phyloP scores from a whole-genome alignment of 2,888 invertebrate species.

The Bimastos eiseni region DNA sequence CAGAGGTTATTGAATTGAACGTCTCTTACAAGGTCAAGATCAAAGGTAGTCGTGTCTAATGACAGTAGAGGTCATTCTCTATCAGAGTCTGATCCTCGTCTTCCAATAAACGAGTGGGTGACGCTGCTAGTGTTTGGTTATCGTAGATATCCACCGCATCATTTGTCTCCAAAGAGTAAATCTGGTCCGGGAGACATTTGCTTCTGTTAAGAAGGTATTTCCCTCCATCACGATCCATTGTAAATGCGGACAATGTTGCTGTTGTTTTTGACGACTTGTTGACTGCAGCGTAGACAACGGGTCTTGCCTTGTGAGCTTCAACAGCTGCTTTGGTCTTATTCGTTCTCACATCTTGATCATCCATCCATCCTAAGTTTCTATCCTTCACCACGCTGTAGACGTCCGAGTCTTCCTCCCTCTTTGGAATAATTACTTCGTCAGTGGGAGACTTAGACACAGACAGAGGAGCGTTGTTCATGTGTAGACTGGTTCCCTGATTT shows the following conservation, averaged over 20 bases:
- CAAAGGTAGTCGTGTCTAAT: background rate
- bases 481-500: background rate
- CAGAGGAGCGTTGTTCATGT: background rate
- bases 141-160: background rate
- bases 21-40: background rate
- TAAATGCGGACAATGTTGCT: background rate
- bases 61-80: conserved; percentile 4
- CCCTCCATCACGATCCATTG: background rate
- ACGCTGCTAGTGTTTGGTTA: background rate
- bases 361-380: background rate
- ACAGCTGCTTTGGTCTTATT: background rate
- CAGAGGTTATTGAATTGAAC: too few relatives aligned
- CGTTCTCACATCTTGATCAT: background rate
- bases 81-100: background rate
- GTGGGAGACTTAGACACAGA: background rate
- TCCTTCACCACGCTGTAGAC: background rate
- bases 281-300: background rate
- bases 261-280: background rate
- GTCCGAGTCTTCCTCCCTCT: background rate
- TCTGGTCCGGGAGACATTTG: background rate
- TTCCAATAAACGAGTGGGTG: background rate
- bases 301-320: background rate
- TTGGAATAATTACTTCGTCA: background rate
- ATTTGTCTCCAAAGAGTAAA: background rate
- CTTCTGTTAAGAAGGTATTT: background rate